phyloP scores from a whole-genome alignment of 2,888 invertebrate species.

The Drosophila meridionalis region DNA sequence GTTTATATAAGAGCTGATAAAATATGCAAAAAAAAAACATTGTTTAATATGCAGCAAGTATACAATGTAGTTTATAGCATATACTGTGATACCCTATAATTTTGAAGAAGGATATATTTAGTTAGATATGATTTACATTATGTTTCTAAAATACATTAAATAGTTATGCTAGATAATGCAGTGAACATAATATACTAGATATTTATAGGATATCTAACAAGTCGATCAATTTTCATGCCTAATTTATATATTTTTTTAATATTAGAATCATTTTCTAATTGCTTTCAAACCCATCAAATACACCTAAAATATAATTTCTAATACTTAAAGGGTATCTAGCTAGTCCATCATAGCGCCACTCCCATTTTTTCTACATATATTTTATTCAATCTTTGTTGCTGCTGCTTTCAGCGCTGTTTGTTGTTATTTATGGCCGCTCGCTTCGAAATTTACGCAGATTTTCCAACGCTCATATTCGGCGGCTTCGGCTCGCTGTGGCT shows the following conservation, averaged over 20 bases:
- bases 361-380: conserved; percentile 10
- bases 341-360: not conserved
- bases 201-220: too few relatives aligned
- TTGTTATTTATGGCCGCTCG: conserved; percentile 50
- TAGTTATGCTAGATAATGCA: too few relatives aligned
- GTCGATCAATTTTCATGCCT: too few relatives aligned
- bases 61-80: not conserved
- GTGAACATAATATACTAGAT: too few relatives aligned
- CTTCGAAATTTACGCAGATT: conserved; percentile 59
- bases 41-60: not conserved
- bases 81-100: not conserved
- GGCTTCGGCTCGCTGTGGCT: conserved; percentile 58
- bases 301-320: not conserved
- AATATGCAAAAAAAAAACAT: not conserved
- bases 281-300: not conserved
- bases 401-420: conserved; percentile 33
- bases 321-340: conserved; percentile 26
- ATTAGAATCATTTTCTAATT: too few relatives aligned
- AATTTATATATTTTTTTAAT: too few relatives aligned
- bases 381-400: conserved; percentile 42
- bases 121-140: too few relatives aligned
- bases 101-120: not conserved
- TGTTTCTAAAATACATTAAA: too few relatives aligned
- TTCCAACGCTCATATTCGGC: conserved; percentile 45
- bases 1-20: not conserved